These are phyloP conservation scores for Baccha elongata DNA, from an alignment of 2,888 invertebrate genomes.

Conservation along the genomic window DNA sequence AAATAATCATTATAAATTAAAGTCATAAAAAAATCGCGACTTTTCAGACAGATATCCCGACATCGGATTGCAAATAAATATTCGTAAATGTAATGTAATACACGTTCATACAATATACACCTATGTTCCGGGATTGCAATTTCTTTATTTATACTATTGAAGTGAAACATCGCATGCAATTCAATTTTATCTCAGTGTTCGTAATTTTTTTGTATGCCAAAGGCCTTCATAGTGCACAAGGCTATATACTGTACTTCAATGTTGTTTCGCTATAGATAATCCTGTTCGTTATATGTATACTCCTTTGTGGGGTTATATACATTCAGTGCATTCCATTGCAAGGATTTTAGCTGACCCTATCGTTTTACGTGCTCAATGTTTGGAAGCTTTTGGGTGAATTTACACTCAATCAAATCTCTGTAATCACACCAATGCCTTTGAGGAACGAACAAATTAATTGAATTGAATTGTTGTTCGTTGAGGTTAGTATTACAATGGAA, in stretches of 20 bases:
- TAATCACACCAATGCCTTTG: slow-evolving; percentile 29
- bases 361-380: not conserved
- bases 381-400: slow-evolving; percentile 5
- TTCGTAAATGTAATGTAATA: no score
- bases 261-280: slow-evolving; percentile 11
- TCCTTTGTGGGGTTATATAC: not conserved
- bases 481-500: slow-evolving; percentile 1
- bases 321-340: not conserved
- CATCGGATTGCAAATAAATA: no score
- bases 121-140: no score
- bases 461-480: slow-evolving; percentile 36
- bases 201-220: not conserved
- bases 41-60: no score
- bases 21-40: no score
- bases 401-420: slow-evolving; percentile 24
- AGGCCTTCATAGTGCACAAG: no score
- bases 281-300: not conserved
- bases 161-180: no score
- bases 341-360: not conserved
- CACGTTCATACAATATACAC: no score
- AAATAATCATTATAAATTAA: no score
- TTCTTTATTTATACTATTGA: no score
- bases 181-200: slow-evolving; percentile 14
- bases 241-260: no score
- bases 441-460: slow-evolving; percentile 46